These are phyloP conservation scores for Plutomurus gul DNA, from an alignment of 1,140 invertebrate species.

Conservation along the genomic window DNA sequence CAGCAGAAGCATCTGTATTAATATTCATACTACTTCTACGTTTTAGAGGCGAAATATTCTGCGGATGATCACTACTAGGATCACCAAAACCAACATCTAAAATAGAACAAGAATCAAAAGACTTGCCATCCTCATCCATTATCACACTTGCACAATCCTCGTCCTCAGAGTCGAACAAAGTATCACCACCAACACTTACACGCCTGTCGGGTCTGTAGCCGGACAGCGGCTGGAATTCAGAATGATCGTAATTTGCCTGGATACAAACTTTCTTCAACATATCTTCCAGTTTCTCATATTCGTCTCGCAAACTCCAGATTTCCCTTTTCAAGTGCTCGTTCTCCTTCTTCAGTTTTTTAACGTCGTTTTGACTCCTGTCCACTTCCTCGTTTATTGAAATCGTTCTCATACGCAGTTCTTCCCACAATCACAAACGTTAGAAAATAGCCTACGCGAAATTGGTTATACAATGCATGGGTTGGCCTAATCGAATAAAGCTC, in stretches of 20 bases:
- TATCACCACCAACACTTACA: slow-evolving; percentile 58
- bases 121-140: slow-evolving; percentile 37
- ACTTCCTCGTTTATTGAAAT: slow-evolving; percentile 93
- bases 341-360: slow-evolving; percentile 82
- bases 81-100: neutral
- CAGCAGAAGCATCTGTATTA: neutral
- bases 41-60: neutral
- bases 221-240: slow-evolving; percentile 31
- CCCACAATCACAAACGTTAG: too few species aligned
- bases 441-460: too few species aligned
- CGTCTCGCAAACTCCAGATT: slow-evolving; percentile 82
- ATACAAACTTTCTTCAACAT: slow-evolving; percentile 65
- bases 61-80: neutral
- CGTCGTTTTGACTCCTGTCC: slow-evolving; percentile 84
- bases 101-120: slow-evolving; percentile 25
- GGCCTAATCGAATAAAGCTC: too few species aligned
- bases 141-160: slow-evolving; percentile 10
- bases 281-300: slow-evolving; percentile 82
- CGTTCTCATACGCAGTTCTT: slow-evolving; percentile 81
- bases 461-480: too few species aligned
- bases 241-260: slow-evolving; percentile 54
- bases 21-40: neutral
- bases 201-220: slow-evolving; percentile 54
- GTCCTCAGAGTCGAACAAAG: slow-evolving; percentile 69
- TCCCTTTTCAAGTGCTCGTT: slow-evolving; percentile 83